Base-by-base conservation (phyloP, 2,797 vertebrate species). In the Neostethus bicornis region DNA sequence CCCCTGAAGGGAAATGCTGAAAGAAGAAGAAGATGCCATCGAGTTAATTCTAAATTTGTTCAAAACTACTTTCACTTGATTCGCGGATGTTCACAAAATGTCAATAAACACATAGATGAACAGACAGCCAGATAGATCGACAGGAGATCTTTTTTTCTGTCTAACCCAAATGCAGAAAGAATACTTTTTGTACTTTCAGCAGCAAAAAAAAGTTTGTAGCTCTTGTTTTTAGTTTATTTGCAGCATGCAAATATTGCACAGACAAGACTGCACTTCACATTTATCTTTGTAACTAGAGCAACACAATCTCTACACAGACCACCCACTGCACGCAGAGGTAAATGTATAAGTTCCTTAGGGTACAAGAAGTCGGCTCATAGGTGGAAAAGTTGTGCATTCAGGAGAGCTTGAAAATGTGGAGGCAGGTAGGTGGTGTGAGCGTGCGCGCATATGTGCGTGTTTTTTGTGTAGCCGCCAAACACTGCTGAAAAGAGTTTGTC, bases 401-500 rank as follows among this genome's bases (percentile, higher is more conserved):
- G 38, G 12, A 32, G 43, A 49, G 42, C 24, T 49, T 60, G 47
- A 77, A 39, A 55, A 25, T 41, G 43, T 47, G 50, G 46, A 44
- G 39, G 70, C 49, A 46, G 45, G 46, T 44, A 20, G 31, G 12
- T 28, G 3, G 26, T 5, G 6, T 5, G 31, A 46, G 49, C 57
- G 52, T 55, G 45, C 20, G 53, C 25, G 68, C 59, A 25, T 32
- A 23, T 38, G 48, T 69, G 28, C 43, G 32, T 50, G 52, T 58
- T 21, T 51, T 26, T 68, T 59, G 23, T 34, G 26, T 38, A 53
- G 70, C 60, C 60, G 75, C 70, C 41, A 59, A 73, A 73, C 35
- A 28, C 50, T 57, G 51, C 28, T 83, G 80, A 87, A 85, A 78
- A 67, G 79, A 82, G 59, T 74, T 73, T 60, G 84, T 87, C 87